Conservation (phyloP, 2,797 vertebrate genomes). For the Epinephelus coioides region DNA sequence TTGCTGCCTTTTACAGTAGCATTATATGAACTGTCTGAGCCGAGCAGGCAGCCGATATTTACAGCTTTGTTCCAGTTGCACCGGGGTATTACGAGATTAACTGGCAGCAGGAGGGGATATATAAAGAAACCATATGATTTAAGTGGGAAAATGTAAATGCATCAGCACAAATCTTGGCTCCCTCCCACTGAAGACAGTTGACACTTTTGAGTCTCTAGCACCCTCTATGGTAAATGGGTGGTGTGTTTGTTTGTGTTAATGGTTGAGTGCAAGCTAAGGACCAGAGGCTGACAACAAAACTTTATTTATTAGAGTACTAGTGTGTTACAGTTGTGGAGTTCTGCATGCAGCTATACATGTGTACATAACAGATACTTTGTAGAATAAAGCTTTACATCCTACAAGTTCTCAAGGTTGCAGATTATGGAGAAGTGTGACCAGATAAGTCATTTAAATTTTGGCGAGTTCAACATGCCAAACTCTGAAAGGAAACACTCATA, state of each 20-base stretch:
- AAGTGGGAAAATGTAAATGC: neutral
- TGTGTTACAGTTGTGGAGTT: neutral
- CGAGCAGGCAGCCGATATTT: neutral
- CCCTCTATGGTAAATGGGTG: conserved; percentile 55
- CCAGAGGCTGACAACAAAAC: neutral
- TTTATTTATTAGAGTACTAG: neutral
- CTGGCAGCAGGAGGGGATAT: fast-evolving
- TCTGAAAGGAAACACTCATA: too few relatives aligned
- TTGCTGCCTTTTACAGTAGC: conserved; percentile 27
- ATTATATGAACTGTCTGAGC: neutral
- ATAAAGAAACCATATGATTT: neutral
- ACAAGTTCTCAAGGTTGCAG: neutral
- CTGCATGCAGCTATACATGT: neutral
- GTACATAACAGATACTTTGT: too few relatives aligned
- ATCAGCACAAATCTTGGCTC: neutral
- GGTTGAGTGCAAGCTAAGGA: neutral
- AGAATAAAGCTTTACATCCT: too few relatives aligned
- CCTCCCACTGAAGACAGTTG: neutral
- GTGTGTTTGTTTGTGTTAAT: conserved; percentile 3
- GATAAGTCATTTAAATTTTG: too few relatives aligned
- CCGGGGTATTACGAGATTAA: neutral
- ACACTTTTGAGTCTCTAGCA: conserved; percentile 59
- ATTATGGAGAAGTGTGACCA: too few relatives aligned
- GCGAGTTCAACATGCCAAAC: fast-evolving
- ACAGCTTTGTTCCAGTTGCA: neutral